Evolutionary conservation across 1,140 invertebrate species (phyloP).

Genomic region (Oreohelix idahoensis): DNA sequence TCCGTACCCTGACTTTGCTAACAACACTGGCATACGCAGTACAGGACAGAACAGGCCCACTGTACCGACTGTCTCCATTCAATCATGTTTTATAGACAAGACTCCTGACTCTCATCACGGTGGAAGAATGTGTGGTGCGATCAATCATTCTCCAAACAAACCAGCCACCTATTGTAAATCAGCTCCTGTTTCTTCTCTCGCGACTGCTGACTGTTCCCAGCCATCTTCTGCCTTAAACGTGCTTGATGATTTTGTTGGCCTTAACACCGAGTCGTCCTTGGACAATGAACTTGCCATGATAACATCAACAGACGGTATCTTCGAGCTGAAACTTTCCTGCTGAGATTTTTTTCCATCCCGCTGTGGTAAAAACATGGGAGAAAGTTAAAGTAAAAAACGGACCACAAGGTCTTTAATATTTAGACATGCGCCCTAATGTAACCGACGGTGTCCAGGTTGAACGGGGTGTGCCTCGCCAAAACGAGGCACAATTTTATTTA

Average conservation of each 20-base stretch:
- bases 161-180: not conserved
- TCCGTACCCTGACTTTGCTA: not conserved
- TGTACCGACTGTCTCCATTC: not conserved
- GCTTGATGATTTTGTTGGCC: constrained; percentile 55
- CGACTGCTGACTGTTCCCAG: not conserved
- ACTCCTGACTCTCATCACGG: not conserved
- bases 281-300: constrained; percentile 58
- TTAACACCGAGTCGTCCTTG: constrained; percentile 49
- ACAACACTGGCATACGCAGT: not conserved
- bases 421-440: no score
- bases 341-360: no score
- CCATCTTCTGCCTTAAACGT: constrained; percentile 31
- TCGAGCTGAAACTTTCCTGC: constrained; percentile 36
- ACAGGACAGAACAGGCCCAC: not conserved
- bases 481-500: no score
- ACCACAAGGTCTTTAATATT: no score
- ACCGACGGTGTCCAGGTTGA: no score
- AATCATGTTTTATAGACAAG: not conserved
- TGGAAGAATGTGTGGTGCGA: not conserved
- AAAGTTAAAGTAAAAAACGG: no score
- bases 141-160: not conserved
- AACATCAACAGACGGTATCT: constrained; percentile 48
- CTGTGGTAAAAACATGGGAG: no score
- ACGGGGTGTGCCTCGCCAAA: no score
- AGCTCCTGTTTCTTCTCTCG: not conserved